These are phyloP conservation scores for Spongia lamella DNA, from an alignment of 37 sponge, comb jelly and placozoan species.

Conservation along the genomic window DNA sequence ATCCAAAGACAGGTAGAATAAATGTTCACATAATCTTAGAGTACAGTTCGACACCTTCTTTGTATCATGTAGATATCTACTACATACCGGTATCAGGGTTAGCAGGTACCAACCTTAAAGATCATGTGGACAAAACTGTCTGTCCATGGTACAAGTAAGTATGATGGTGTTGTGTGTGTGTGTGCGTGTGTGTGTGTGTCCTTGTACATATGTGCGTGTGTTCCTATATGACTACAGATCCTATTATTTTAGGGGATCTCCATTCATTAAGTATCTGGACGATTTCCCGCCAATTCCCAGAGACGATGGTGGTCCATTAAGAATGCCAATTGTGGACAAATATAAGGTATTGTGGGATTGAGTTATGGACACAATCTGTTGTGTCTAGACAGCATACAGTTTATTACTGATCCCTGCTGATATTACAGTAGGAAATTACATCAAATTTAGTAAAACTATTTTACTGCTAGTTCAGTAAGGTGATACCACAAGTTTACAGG, in stretches of 20 bases:
- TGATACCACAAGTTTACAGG: too few relatives aligned
- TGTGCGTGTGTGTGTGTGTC: too few relatives aligned
- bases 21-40: background rate
- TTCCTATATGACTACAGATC: too few relatives aligned
- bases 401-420: too few relatives aligned
- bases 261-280: constrained; percentile 92
- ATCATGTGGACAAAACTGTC: constrained; percentile 10
- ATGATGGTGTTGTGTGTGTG: too few relatives aligned
- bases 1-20: constrained; percentile 83
- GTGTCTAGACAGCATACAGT: too few relatives aligned
- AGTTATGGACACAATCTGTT: background rate
- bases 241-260: constrained; percentile 67
- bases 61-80: constrained; percentile 63
- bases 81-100: constrained; percentile 96
- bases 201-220: too few relatives aligned
- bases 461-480: too few relatives aligned
- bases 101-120: constrained; percentile 87
- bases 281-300: constrained; percentile 69
- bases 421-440: too few relatives aligned
- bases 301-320: constrained; percentile 72
- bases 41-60: background rate
- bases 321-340: constrained; percentile 92
- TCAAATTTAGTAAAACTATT: too few relatives aligned
- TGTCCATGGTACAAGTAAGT: constrained; percentile 89
- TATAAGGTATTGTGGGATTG: constrained; percentile 63